Percentiles rank a stretch among this genome's conserved stretches.
These are phyloP conservation scores for Lepidochrysops patricia DNA, from an alignment of 2,888 invertebrate species.

Conservation along the genomic window DNA sequence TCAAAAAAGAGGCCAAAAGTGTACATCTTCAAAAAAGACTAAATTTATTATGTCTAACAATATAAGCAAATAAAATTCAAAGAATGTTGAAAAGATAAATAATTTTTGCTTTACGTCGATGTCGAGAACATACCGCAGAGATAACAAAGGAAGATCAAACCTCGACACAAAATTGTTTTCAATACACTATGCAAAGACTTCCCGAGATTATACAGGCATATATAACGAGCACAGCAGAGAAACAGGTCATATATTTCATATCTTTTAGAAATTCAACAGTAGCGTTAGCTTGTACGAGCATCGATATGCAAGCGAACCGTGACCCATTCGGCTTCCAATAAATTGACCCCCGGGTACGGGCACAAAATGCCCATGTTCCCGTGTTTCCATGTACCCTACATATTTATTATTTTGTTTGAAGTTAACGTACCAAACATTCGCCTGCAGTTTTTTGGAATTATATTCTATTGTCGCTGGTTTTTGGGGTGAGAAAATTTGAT, in stretches of 20 bases:
- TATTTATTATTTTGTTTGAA: slow-evolving; percentile 45
- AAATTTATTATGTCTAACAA: too few relatives aligned
- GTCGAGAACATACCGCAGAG: neutral
- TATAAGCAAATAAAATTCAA: too few relatives aligned
- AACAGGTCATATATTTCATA: neutral
- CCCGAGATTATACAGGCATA: neutral
- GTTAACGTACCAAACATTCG: slow-evolving; percentile 36
- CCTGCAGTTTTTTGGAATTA: slow-evolving; percentile 22
- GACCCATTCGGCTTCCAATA: slow-evolving; percentile 17
- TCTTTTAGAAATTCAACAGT: neutral
- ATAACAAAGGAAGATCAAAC: neutral
- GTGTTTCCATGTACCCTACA: slow-evolving; percentile 11
- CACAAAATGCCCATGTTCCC: neutral
- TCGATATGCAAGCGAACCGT: slow-evolving; percentile 33
- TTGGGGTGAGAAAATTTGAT: slow-evolving; percentile 25
- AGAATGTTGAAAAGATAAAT: too few relatives aligned
- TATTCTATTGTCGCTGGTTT: slow-evolving; percentile 23
- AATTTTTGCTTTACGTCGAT: neutral
- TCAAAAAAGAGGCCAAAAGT: neutral
- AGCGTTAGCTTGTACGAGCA: slow-evolving; percentile 34
- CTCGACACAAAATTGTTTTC: neutral
- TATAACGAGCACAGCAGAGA: neutral
- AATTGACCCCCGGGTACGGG: slow-evolving; percentile 21
- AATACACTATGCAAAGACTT: neutral
- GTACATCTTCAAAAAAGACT: neutral